Percentiles rank a stretch among this genome's conserved stretches.
phyloP scores from a whole-genome alignment of 2,113 vertebrate species.

The Agapornis roseicollis region DNA sequence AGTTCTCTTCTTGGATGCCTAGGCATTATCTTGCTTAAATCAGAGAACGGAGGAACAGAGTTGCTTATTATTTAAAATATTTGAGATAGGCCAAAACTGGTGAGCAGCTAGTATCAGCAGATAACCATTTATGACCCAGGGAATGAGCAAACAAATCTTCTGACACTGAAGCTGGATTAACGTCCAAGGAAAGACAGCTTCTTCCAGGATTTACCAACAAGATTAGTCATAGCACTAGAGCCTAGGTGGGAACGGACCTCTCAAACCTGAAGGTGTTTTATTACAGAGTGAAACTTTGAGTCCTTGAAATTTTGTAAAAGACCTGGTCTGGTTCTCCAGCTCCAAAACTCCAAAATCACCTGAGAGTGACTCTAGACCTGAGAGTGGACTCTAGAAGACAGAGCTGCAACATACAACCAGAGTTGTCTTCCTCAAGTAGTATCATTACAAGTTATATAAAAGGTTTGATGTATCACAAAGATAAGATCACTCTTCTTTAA shows the following conservation, averaged over 20 bases:
- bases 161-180: not conserved
- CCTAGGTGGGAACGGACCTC: not conserved
- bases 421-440: not conserved
- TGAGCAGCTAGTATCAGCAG: not conserved
- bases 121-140: not conserved
- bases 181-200: not conserved
- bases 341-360: not conserved
- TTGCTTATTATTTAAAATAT: not conserved
- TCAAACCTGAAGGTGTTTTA: not conserved
- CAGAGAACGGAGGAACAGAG: not conserved
- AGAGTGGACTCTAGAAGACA: not conserved
- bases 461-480: not conserved
- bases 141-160: not conserved
- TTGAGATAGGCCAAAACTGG: not conserved
- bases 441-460: not conserved
- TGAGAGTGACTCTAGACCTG: no score
- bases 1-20: not conserved
- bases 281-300: not conserved
- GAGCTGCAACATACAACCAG: not conserved
- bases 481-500: not conserved
- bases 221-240: not conserved
- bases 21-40: not conserved
- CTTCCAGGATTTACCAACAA: not conserved
- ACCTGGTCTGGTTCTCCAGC: not conserved
- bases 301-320: not conserved